Evolutionary conservation across 1,140 invertebrate species (phyloP), one percentile per base, ranked within the genome.

Genomic region (Druon quercuslanigerum): DNA sequence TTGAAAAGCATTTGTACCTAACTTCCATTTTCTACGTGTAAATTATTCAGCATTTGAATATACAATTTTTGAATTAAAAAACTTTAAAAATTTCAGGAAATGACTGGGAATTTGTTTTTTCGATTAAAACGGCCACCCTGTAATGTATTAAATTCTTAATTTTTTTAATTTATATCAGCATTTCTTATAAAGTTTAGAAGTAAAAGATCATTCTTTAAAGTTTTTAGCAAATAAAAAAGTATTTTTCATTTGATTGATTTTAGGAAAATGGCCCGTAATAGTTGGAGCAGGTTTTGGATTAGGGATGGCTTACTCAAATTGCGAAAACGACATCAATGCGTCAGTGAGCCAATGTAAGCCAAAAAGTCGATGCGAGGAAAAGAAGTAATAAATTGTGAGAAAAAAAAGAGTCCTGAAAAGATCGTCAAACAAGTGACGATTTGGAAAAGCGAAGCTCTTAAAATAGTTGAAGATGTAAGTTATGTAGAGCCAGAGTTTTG

Each of bases 291-390:
- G 95, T 50, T 94, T 96, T 88, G 95, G 95, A 19, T 89, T 96
- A 82, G 95, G 96, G 66, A 92, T 95, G 86, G 95, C 95, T 75
- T 96, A 96, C 91, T 93, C 94, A 74, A 95, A 95, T 88, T 96
- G 96, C 90, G 94, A 96, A 91, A 92, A 93, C 82, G 92, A 94
- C 54, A 84, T 95, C 51, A 95, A 94, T 79, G 83, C 86, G 25
- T 79, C 86, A 16, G 54, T 90, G 54, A 77, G 56, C 19, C 77
- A 84, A 76, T 77, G 71, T 40, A 84, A 80, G 19, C 46, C 72
- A 50, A 76, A 81, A 74, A 76, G 74, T 73, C 81, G 72, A 84
- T 79, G 19, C 33, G 54, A 71, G 16, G 19, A 74, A 77, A 79
- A 71, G 74, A 74, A 71, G 66, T 70, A 25, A 70, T 72, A 76